Evolutionary conservation across 2,888 invertebrate species (phyloP), one percentile per base, ranked within the genome.

Genomic region (Operophtera brumata): DNA sequence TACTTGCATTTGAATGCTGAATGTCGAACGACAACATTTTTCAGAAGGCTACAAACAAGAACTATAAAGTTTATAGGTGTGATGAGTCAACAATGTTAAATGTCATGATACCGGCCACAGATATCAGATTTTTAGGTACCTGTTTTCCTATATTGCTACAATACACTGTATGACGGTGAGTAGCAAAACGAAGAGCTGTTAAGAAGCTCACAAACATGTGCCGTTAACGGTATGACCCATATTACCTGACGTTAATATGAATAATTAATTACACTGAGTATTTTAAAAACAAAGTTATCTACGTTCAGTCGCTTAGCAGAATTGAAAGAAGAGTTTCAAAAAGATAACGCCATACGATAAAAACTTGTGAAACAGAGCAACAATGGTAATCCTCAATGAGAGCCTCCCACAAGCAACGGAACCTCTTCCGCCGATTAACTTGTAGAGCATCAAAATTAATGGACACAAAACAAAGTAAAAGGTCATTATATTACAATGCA

Each of bases 401-500:
- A 78, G 64, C 67, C 75, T 82, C 80, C 75, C 81, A 80, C 81
- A 73, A 65, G 66, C 82, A 85, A 84, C 84, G 81, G 84, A 81
- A 84, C 75, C 73, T 71, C 78, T 80, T 84, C 85, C 83, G 81
- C 78, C 73, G 76, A 76, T 82, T 82, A 78, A 75, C 75, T 76
- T 71, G 72, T 77, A 66, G 76, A 78, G 71, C 78, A 74, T 76
- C 74, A 73, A 80, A 82, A 77, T 73, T 76, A 78, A 80, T 78
- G 74, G 71, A 66, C 63, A 69, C 74, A 77, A 20, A 80, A 78
- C 72, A 74, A 77, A 79, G 72, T 71, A 75, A 78, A 77, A 74
- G 63, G 70, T 64, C 69, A 75, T 76, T 71, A 73, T 71, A 69
- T 68, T 70, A 76, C 70, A 70, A 73, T 69, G 56, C 56, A 57